Evolutionary conservation across 2,888 invertebrate genomes (phyloP), one percentile per base, ranked within the genome.

Genomic region (Scaptomyza parva): DNA sequence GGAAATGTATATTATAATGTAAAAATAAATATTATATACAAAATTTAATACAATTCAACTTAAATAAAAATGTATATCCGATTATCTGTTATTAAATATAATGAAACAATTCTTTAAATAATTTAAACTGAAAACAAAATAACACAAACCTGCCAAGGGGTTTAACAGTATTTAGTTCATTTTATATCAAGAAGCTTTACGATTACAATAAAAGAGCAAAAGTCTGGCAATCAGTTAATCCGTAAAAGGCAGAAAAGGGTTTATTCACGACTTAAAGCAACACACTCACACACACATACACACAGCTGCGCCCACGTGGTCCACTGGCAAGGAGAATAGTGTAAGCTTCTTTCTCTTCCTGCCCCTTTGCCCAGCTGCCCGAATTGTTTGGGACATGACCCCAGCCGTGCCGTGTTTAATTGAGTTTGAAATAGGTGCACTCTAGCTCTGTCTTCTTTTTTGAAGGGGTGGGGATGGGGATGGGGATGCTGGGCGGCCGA

Each of bases 391-490:
- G 76, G 44, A 51, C 24, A 8, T 28, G 24, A 30, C 30, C 8
- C 8, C 35, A 54, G 60, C 50, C 47, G 51, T 79, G 57, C 65
- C 85, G 80, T 84, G 84, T 83, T 84, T 84, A 84, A 84, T 84
- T 84, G 84, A 84, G 84, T 84, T 88, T 84, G 86, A 88, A 84
- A 88, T 88, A 83, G 88, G 80, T 86, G 86, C 70, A n/a, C n/a
- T n/a, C n/a, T 37, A 17, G 37, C 17, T 37, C 77, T 66, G 7
- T 14, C 74, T 67, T 53, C 66, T 61, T 66, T 70, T 64, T 55
- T 47, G n/a, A n/a, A n/a, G n/a, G n/a, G n/a, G n/a, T n/a, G n/a
- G n/a, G n/a, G n/a, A n/a, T n/a, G n/a, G n/a, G n/a, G n/a, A n/a
- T n/a, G n/a, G n/a, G n/a, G n/a, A n/a, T n/a, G n/a, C 20, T n/a